Base-by-base conservation (phyloP, 1,140 invertebrate genomes). In the Halotydeus destructor region DNA sequence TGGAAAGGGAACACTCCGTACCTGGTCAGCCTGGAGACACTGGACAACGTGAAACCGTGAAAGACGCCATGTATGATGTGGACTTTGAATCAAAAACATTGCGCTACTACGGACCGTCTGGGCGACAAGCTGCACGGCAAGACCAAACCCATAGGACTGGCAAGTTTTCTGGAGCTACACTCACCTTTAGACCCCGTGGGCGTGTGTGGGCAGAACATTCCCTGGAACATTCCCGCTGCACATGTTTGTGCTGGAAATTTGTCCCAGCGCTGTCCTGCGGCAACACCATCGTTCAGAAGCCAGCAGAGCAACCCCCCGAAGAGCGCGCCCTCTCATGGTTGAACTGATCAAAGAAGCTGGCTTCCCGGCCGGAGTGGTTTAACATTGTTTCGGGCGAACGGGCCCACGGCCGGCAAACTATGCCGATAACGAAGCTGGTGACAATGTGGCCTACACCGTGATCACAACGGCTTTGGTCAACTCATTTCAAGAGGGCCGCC, bases 141-240 rank as follows among this genome's bases (percentile, higher is more conserved):
- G 16, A 72, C 69, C 73, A 78, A 53, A 88, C 86, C 27, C 72
- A 41, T 71, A 33, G 75, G 76, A n/a, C n/a, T 77, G 53, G 58
- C 26, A 6, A 44, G 25, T 14, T 9, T n/a, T 36, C 44, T 16
- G 39, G 14, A n/a, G n/a, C n/a, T n/a, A 16, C 28, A 44, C 27
- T 25, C 38, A 0, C 65, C 69, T 30, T 74, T 76, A 54, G 79
- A 89, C 54, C 78, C 83, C 5, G 62, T 88, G 30, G 84, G 84
- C 25, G 70, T 72, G 5, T 41, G 39, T 32, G 76, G 81, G 57
- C 11, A 32, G 12, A 85, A 86, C 33, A 81, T 86, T 39, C 81
- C 81, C 49, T 89, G 83, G 83, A 89, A 88, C 57, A n/a, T 89
- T 78, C 55, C 84, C 84, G 0, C 53, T 80, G 23, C 53, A 80